A percentile compares a stretch with the other conserved stretches of the same genome.
These are phyloP conservation scores for Apis laboriosa DNA, from an alignment of 1,140 invertebrate genomes.

Conservation along the genomic window DNA sequence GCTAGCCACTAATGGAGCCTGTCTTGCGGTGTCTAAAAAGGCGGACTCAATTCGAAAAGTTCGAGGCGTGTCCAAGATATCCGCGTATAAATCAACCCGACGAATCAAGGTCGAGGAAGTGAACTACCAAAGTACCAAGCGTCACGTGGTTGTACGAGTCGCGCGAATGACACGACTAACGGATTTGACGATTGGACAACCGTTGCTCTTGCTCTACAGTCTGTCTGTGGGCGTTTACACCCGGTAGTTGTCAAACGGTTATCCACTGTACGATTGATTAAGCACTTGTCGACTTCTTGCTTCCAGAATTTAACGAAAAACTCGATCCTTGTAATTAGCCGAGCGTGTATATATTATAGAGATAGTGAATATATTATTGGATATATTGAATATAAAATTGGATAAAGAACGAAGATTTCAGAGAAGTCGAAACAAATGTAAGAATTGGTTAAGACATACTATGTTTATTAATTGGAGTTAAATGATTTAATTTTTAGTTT, in stretches of 20 bases:
- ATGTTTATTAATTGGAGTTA: too few relatives aligned
- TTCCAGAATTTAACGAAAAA: constrained; percentile 4
- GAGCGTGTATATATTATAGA: too few relatives aligned
- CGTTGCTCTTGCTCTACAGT: constrained; percentile 46
- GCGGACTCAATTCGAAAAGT: background rate
- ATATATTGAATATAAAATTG: too few relatives aligned
- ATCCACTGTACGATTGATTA: constrained; percentile 42
- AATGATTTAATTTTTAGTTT: too few relatives aligned
- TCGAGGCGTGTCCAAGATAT: background rate
- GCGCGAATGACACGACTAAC: constrained; percentile 34
- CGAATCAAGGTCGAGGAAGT: constrained; percentile 16
- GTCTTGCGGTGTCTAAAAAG: background rate
- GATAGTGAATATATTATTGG: too few relatives aligned
- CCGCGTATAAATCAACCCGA: constrained; percentile 39
- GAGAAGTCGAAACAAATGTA: too few relatives aligned
- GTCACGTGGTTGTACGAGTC: background rate
- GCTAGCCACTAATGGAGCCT: too few relatives aligned
- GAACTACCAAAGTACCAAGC: constrained; percentile 15
- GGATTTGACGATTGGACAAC: constrained; percentile 55
- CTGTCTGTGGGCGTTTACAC: constrained; percentile 53
- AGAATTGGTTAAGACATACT: too few relatives aligned
- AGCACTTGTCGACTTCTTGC: constrained; percentile 48
- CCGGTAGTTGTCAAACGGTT: constrained; percentile 55
- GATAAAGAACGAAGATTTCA: too few relatives aligned
- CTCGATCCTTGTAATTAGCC: background rate